A percentile compares a stretch with the other conserved stretches of the same genome.
phyloP scores from a whole-genome alignment of 2,888 invertebrate species.

The Eurois occulta region DNA sequence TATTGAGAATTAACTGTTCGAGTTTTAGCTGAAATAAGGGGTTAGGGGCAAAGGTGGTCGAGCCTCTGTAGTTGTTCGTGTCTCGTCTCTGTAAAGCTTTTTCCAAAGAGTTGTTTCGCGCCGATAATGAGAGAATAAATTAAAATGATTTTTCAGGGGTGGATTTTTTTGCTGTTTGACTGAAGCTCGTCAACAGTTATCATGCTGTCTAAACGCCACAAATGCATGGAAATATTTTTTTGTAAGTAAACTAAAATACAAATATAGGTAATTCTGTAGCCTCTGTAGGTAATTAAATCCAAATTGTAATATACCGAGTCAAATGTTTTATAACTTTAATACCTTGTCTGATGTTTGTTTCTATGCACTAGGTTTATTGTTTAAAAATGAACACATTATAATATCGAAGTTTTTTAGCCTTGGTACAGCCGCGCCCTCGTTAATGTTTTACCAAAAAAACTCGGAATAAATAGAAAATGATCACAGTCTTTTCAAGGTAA shows the following conservation, averaged over 20 bases:
- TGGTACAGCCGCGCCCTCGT: too few species aligned
- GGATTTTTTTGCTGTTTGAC: background rate
- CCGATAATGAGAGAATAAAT: background rate
- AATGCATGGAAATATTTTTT: background rate
- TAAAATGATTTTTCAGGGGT: background rate
- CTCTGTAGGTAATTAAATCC: background rate
- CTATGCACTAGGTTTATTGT: background rate
- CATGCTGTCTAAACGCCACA: background rate
- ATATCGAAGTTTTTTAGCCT: background rate
- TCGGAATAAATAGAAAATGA: background rate
- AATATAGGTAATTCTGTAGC: background rate
- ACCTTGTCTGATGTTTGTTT: background rate
- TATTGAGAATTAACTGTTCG: too few species aligned
- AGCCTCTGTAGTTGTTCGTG: background rate
- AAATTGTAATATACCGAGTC: background rate
- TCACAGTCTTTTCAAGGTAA: too few species aligned
- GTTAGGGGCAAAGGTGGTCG: background rate
- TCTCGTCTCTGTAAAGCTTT: background rate
- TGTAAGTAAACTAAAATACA: background rate
- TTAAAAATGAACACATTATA: too few species aligned
- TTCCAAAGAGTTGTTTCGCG: background rate
- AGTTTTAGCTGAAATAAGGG: too few species aligned
- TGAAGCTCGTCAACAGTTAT: background rate
- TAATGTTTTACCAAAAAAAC: background rate
- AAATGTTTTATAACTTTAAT: background rate